Percentiles rank a stretch among this genome's conserved stretches.
phyloP scores from a whole-genome alignment of 2,888 invertebrate genomes.

The Ceramica pisi region DNA sequence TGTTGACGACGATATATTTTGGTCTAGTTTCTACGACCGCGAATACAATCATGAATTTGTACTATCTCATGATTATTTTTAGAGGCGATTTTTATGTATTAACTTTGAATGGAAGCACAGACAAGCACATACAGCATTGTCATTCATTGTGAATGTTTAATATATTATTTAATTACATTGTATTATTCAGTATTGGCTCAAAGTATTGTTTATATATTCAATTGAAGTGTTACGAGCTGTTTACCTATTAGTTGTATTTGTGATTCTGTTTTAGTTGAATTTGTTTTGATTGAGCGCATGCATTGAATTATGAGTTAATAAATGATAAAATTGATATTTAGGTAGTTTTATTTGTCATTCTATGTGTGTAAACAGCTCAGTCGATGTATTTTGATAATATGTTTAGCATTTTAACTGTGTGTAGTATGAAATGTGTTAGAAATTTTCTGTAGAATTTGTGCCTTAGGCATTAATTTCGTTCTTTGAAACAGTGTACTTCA shows the following conservation, averaged over 20 bases:
- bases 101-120: conserved; percentile 58
- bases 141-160: conserved; percentile 51
- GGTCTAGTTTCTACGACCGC: conserved; percentile 53
- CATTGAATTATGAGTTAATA: conserved; percentile 63
- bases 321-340: conserved; percentile 53
- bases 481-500: conserved; percentile 6
- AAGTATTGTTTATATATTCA: conserved; percentile 81
- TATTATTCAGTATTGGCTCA: conserved; percentile 86
- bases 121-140: conserved; percentile 51
- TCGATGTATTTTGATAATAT: conserved; percentile 51
- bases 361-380: conserved; percentile 62
- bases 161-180: conserved; percentile 65
- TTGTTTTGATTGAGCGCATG: conserved; percentile 63
- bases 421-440: conserved; percentile 18
- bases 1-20: conserved; percentile 55
- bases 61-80: conserved; percentile 68
- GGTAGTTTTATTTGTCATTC: conserved; percentile 61
- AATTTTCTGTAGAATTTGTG: conserved; percentile 25
- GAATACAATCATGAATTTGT: conserved; percentile 59
- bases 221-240: conserved; percentile 60
- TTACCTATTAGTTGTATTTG: conserved; percentile 55
- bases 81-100: conserved; percentile 66
- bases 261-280: conserved; percentile 51
- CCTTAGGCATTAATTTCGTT: conserved; percentile 19
- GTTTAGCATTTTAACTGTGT: conserved; percentile 60